A percentile compares a stretch with the other conserved stretches of the same genome.
Evolutionary conservation across 2,113 vertebrate species (phyloP).

Genomic region (human): GRCh38 chr2:1218501-1219000

Average conservation of each 20-base stretch:
- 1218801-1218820: background rate
- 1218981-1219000: too few species aligned
- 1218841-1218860: accelerated
- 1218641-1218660: accelerated
- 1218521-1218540: background rate
- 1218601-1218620: background rate
- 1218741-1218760: too few species aligned
- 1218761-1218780: too few species aligned
- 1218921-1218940: too few species aligned
- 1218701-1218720: too few species aligned
- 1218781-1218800: too few species aligned
- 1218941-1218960: too few species aligned
- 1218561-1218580: background rate
- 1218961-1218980: too few species aligned
- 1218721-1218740: too few species aligned
- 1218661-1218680: background rate
- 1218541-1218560: too few species aligned
- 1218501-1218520: too few species aligned
- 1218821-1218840: background rate
- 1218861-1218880: accelerated
- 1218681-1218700: too few species aligned
- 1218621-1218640: background rate
- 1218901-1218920: background rate
- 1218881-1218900: background rate
- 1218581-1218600: background rate